Evolutionary conservation across 2,113 vertebrate genomes (phyloP), one percentile per base, ranked within the genome.

Genomic region (Synchiropus splendidus): DNA sequence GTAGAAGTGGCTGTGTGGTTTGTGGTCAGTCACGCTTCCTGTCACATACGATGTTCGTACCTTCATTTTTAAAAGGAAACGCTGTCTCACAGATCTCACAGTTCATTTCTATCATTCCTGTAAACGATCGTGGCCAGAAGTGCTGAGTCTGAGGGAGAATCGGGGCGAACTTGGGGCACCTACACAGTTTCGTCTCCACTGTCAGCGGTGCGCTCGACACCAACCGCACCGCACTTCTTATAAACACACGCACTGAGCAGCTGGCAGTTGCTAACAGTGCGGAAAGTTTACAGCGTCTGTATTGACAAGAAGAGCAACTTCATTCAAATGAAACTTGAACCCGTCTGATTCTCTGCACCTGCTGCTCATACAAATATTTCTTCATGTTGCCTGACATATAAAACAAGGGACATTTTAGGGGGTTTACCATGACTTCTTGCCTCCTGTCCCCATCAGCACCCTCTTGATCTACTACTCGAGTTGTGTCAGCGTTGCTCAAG

Each of bases 151-250:
- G 71, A 42, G 59, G 52, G 58, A 48, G 49, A 13, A 10, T 43
- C 59, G 45, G 51, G 21, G 64, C 42, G 54, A 61, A 53, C 66
- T 58, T 65, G 41, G 67, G 35, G 56, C 64, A 49, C 79, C 81
- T 48, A 82, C 82, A 73, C 77, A 77, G 61, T 80, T 81, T 81
- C 79, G 72, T 13, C 58, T 51, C 6, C 54, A 30, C 47, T 70
- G 34, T 18, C 59, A 69, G 47, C 35, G 56, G 16, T 53, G 61
- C 57, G 67, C 45, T 69, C 48, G 1, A 53, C 49, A 45, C 40
- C 47, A 67, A 70, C 44, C 59, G 55, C 44, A 30, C 27, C 51
- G 59, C 71, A 66, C 63, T 74, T 64, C 64, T 54, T 41, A 35
- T 62, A 44, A 71, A 70, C 61, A 67, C 21, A 8, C 4, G 8